Base-by-base conservation (phyloP, 2,888 invertebrate species). In the Drosophila nr. fundita region DNA sequence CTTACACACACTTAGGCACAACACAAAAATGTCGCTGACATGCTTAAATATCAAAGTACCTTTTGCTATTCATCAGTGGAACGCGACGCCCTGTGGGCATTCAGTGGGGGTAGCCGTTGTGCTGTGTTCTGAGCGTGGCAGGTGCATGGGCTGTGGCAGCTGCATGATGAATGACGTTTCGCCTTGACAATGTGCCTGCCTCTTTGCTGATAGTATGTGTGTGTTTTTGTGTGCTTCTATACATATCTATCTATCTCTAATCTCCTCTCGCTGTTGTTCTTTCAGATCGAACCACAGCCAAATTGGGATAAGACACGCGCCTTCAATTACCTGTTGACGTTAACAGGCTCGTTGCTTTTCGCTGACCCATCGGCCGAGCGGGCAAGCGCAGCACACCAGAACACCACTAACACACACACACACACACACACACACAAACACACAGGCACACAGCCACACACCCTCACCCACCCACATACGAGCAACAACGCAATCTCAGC, bases 21-120 rank as follows among this genome's bases (percentile, higher is more conserved):
- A 49, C 1, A 55, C 4, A 24, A 36, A 10, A 80, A 63, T 65
- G 59, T 61, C 76, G 72, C 76, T 89, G 88, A 85, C 90, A 85
- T 82, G 78, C 88, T 82, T 89, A 82, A 86, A 86, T 89, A 86
- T 87, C 85, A 89, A 88, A 89, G 86, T 85, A 82, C 84, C 79
- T 76, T 73, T 73, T 54, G 74, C 83, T 83, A 79, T 82, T 82
- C 82, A 82, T 82, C 76, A 82, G 69, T 63, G 57, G 38, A n/a
- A 42, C 52, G 55, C 55, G 67, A 27, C 42, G 80, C 69, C 63
- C 54, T 38, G 30, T 30, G 40, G 57, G 57, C 21, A 57, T 57
- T 10, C 24, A 54, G n/a, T 36, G 38, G n/a, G 4, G 18, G n/a
- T 27, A 27, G 27, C 36, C 8, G 24, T 45, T 45, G 45, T 24